Percentiles rank a stretch among this genome's conserved stretches.
These are phyloP conservation scores for Pterostichus niger DNA, from an alignment of 2,888 invertebrate genomes.

Conservation along the genomic window DNA sequence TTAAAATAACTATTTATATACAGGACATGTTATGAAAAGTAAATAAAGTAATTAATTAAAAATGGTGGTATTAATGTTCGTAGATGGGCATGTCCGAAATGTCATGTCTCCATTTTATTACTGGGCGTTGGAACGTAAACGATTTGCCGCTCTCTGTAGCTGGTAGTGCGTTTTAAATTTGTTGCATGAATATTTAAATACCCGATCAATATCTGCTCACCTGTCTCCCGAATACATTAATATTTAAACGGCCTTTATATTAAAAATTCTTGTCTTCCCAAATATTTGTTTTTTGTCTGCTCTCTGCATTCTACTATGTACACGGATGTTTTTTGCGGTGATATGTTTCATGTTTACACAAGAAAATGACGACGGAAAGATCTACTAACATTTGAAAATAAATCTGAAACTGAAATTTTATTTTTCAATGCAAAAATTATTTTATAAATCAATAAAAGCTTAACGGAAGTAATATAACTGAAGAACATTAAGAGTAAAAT, in stretches of 20 bases:
- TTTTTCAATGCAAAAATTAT: too few relatives aligned
- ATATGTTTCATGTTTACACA: slow-evolving; percentile 38
- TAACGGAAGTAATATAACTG: too few relatives aligned
- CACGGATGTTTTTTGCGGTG: slow-evolving; percentile 45
- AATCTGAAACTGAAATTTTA: too few relatives aligned
- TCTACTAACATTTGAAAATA: too few relatives aligned
- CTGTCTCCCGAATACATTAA: slow-evolving; percentile 62
- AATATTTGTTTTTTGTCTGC: slow-evolving; percentile 51
- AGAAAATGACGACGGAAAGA: too few relatives aligned
- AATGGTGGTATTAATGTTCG: too few relatives aligned
- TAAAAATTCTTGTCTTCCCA: slow-evolving; percentile 59
- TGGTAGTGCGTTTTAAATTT: slow-evolving; percentile 63
- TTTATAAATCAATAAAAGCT: too few relatives aligned
- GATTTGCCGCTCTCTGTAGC: slow-evolving; percentile 29
- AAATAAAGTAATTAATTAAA: too few relatives aligned
- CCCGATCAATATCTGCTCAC: slow-evolving; percentile 64
- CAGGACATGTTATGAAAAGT: too few relatives aligned
- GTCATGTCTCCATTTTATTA: background rate
- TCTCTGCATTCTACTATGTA: slow-evolving; percentile 33
- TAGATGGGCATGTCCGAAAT: too few relatives aligned
- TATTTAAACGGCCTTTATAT: slow-evolving; percentile 57
- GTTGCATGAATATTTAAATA: slow-evolving; percentile 65
- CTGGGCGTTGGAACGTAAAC: slow-evolving; percentile 18
- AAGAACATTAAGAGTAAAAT: too few relatives aligned
- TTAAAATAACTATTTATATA: too few relatives aligned